Conservation (phyloP, 2,113 vertebrate genomes). For the Lophura nycthemera region DNA sequence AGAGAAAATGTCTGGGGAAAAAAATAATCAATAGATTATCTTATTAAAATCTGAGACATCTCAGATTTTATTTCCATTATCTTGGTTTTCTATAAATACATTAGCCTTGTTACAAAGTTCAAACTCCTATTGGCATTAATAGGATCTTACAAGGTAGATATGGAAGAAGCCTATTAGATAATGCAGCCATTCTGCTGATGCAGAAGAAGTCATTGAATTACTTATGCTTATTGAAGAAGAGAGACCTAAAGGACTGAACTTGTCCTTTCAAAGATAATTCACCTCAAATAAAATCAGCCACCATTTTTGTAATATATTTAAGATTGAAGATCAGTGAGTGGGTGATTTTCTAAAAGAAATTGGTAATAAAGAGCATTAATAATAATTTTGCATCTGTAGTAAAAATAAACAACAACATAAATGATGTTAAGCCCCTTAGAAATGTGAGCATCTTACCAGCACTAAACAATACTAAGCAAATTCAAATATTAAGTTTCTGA, state of each 20-base stretch:
- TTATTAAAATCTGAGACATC: background rate
- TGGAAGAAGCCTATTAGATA: constrained; percentile 28
- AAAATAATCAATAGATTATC: background rate
- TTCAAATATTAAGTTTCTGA: background rate
- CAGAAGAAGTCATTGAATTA: constrained; percentile 30
- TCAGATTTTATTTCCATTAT: constrained; percentile 22
- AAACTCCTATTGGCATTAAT: background rate
- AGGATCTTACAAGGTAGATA: background rate
- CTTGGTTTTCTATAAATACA: constrained; percentile 21
- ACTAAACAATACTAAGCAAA: background rate
- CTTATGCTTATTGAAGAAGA: background rate
- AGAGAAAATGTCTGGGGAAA: background rate
- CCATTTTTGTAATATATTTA: background rate
- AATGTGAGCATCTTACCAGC: background rate
- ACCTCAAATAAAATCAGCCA: background rate
- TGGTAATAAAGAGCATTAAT: background rate
- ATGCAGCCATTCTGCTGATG: background rate
- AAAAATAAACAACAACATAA: background rate
- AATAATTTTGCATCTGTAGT: background rate
- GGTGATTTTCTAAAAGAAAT: background rate
- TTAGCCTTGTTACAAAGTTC: constrained; percentile 4
- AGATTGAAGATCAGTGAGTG: background rate
- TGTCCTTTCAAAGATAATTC: constrained; percentile 26
- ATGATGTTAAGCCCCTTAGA: background rate
- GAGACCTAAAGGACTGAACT: background rate